Percentiles rank a stretch among this genome's conserved stretches.
phyloP scores from a whole-genome alignment of 2,797 vertebrate genomes.

The Microtus obscurus region DNA sequence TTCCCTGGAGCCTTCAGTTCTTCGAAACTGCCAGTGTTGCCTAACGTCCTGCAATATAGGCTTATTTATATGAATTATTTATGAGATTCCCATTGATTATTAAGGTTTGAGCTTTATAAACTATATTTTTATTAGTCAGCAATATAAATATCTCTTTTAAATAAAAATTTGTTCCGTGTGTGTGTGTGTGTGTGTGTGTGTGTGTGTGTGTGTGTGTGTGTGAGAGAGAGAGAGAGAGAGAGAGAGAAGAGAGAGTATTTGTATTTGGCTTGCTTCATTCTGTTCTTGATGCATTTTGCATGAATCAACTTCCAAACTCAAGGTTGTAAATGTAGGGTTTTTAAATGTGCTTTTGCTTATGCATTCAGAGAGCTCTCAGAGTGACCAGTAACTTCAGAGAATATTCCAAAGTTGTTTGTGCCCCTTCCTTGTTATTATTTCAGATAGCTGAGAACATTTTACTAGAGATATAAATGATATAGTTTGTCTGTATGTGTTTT shows the following conservation, averaged over 20 bases:
- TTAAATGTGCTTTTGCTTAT: conserved; percentile 55
- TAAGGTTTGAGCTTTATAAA: conserved; percentile 32
- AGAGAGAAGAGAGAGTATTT: too few relatives aligned
- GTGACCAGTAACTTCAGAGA: conserved; percentile 25
- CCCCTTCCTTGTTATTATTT: conserved; percentile 53
- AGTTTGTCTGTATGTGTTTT: conserved; percentile 66
- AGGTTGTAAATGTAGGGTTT: neutral
- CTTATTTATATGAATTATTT: conserved; percentile 47
- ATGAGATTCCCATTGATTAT: conserved; percentile 25
- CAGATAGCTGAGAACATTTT: conserved; percentile 57
- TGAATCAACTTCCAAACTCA: conserved; percentile 13
- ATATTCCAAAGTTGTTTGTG: conserved; percentile 8
- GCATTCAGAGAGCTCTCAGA: conserved; percentile 21
- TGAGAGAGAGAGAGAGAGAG: too few relatives aligned
- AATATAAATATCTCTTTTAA: neutral
- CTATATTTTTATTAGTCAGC: neutral
- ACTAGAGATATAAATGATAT: conserved; percentile 42
- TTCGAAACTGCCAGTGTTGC: neutral
- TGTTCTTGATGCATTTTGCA: neutral
- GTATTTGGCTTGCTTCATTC: conserved; percentile 16
- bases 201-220: too few relatives aligned
- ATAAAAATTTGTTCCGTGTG: neutral
- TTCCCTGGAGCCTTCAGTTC: neutral
- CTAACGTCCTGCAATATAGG: neutral
- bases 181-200: neutral